Percentiles rank a stretch among this genome's conserved stretches.
Conservation (phyloP, 2,113 vertebrate genomes). For the Onychostruthus taczanowskii region DNA sequence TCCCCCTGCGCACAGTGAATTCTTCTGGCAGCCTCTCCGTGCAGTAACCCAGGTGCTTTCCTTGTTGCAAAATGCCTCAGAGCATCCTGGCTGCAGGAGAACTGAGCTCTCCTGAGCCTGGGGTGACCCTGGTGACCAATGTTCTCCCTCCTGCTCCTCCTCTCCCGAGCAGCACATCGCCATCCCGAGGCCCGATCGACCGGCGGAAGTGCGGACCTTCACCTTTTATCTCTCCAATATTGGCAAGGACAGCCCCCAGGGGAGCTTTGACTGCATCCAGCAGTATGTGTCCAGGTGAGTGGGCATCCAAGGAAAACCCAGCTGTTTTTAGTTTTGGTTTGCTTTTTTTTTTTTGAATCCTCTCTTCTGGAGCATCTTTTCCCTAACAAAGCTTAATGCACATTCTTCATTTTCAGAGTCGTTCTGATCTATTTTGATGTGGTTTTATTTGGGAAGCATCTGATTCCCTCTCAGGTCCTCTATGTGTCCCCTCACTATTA, state of each 20-base stretch:
- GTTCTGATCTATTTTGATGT: not conserved
- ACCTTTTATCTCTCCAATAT: constrained; percentile 93
- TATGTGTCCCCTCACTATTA: not conserved
- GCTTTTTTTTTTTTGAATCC: fast-evolving
- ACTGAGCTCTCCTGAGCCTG: fast-evolving
- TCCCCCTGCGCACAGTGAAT: fast-evolving
- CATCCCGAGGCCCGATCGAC: constrained; percentile 83
- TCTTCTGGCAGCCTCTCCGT: not conserved
- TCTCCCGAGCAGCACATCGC: constrained; percentile 84
- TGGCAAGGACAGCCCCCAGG: constrained; percentile 94
- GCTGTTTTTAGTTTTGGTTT: not conserved
- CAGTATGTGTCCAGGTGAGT: constrained; percentile 93
- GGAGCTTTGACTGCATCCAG: constrained; percentile 97
- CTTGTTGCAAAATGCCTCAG: not conserved
- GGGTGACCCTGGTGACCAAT: not conserved
- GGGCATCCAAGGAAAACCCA: fast-evolving
- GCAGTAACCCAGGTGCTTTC: not conserved
- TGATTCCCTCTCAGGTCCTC: not conserved
- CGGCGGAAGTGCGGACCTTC: constrained; percentile 82
- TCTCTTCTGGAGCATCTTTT: not conserved
- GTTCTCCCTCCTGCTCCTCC: not conserved
- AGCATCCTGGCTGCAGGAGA: not conserved
- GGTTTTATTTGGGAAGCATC: not conserved
- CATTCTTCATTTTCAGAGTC: not conserved
- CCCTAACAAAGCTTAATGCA: not conserved